Evolutionary conservation across 2,888 invertebrate genomes (phyloP).

Genomic region (Leuctra nigra): DNA sequence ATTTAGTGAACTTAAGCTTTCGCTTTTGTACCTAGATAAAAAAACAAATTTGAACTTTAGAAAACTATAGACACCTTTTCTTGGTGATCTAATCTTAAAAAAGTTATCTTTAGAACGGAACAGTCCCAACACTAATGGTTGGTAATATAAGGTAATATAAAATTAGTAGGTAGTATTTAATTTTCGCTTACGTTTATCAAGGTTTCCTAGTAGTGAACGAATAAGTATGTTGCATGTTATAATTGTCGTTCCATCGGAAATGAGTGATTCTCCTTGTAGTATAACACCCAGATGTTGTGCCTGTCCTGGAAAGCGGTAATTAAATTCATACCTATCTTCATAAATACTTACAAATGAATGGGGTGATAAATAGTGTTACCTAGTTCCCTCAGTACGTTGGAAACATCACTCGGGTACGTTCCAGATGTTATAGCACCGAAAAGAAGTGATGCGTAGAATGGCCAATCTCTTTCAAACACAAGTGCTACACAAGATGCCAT

Average conservation of each 20-base stretch:
- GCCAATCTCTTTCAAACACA: slow-evolving; percentile 7
- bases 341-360: not conserved
- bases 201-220: too few relatives aligned
- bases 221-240: not conserved
- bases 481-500: not conserved
- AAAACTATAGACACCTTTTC: too few relatives aligned
- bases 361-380: not conserved
- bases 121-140: too few relatives aligned
- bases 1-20: too few relatives aligned
- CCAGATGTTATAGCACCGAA: not conserved
- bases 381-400: not conserved
- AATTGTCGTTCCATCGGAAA: not conserved
- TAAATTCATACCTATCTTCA: not conserved
- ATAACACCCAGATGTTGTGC: slow-evolving; percentile 1
- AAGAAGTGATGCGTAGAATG: not conserved
- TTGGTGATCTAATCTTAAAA: too few relatives aligned
- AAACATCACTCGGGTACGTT: slow-evolving; percentile 1
- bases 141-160: too few relatives aligned
- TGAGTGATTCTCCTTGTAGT: not conserved
- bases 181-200: too few relatives aligned
- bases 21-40: too few relatives aligned
- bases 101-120: too few relatives aligned
- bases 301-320: not conserved
- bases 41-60: too few relatives aligned
- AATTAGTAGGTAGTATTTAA: too few relatives aligned